Percentiles rank a stretch among this genome's conserved stretches.
Evolutionary conservation across 2,113 vertebrate genomes (phyloP).

Genomic region (Diadophis punctatus): DNA sequence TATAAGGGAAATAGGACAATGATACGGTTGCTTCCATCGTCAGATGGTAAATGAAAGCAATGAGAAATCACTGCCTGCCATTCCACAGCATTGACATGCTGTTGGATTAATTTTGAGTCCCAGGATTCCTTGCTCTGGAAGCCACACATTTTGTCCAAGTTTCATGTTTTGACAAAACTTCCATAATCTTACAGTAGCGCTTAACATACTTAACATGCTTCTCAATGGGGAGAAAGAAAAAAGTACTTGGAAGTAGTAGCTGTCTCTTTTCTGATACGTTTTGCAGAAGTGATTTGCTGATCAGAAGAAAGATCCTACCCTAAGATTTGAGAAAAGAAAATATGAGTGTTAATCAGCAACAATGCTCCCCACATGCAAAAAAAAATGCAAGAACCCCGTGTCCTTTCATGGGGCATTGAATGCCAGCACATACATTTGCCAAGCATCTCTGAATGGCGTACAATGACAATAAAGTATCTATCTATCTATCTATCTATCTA

Average conservation of each 20-base stretch:
- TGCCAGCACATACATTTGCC: not conserved
- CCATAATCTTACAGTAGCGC: not conserved
- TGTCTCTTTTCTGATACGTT: not conserved
- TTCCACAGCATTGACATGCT: not conserved
- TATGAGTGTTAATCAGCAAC: not conserved
- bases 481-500: too few relatives aligned
- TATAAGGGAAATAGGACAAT: not conserved
- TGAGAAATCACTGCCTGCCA: not conserved
- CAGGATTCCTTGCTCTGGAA: not conserved
- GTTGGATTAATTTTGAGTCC: not conserved
- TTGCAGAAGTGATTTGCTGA: not conserved
- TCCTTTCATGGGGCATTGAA: not conserved
- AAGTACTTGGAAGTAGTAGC: not conserved
- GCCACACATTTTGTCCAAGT: not conserved
- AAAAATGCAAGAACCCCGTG: not conserved
- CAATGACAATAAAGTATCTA: too few relatives aligned
- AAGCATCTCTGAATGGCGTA: not conserved
- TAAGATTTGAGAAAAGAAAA: not conserved
- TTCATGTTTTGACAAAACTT: not conserved
- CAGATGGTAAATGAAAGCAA: not conserved
- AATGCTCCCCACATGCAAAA: rapidly evolving
- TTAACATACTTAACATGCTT: not conserved
- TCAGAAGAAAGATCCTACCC: not conserved
- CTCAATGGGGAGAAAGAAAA: not conserved
- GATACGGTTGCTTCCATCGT: not conserved